Conservation (phyloP, 2,888 invertebrate genomes). For the Apocheima hispidaria region DNA sequence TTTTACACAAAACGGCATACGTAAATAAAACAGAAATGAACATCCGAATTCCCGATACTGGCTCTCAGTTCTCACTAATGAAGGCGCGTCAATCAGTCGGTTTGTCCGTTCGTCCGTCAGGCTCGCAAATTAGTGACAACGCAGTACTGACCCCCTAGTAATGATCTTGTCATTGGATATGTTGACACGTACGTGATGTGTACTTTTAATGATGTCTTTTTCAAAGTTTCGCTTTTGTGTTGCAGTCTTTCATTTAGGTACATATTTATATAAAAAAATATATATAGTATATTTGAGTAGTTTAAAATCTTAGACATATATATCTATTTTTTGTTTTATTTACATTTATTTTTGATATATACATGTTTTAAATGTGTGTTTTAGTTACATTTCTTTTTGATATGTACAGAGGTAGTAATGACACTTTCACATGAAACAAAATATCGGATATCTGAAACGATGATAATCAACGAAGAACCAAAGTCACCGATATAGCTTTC, state of each 20-base stretch:
- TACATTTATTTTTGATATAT: too few relatives aligned
- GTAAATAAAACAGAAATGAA: slow-evolving; percentile 23
- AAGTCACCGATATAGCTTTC: too few relatives aligned
- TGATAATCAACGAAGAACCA: too few relatives aligned
- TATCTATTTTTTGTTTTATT: too few relatives aligned
- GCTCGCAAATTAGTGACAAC: slow-evolving; percentile 12
- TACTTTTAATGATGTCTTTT: slow-evolving; percentile 10
- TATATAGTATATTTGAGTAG: too few relatives aligned
- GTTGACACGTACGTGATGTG: slow-evolving; percentile 31
- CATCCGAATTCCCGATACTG: slow-evolving; percentile 33
- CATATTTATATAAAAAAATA: too few relatives aligned
- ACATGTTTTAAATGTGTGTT: too few relatives aligned
- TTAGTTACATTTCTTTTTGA: too few relatives aligned
- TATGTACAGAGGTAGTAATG: too few relatives aligned
- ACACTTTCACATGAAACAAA: too few relatives aligned
- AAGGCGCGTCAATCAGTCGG: slow-evolving; percentile 76
- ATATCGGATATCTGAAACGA: too few relatives aligned
- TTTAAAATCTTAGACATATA: too few relatives aligned
- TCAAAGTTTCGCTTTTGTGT: background rate
- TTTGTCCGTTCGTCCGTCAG: slow-evolving; percentile 50
- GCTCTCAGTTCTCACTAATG: slow-evolving; percentile 66
- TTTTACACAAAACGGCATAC: background rate
- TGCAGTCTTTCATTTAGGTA: background rate
- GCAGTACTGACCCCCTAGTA: slow-evolving; percentile 41
- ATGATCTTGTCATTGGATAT: slow-evolving; percentile 36